Evolutionary conservation across 2,113 vertebrate species (phyloP).

Genomic region (Scomber colias): DNA sequence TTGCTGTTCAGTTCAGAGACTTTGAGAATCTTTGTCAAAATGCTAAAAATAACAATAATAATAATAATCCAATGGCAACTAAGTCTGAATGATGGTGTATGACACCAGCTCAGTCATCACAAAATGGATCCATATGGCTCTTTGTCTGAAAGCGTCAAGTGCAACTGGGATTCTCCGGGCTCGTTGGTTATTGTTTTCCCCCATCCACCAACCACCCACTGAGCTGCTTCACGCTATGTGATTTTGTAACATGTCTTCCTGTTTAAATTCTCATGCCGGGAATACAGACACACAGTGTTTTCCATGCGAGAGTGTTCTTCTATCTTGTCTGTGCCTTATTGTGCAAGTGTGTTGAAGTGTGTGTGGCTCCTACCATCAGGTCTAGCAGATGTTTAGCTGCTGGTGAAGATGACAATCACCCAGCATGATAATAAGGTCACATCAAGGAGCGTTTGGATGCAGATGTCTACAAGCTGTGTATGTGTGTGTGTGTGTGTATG

Average conservation of each 20-base stretch:
- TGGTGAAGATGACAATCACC: conserved; percentile 55
- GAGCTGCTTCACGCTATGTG: neutral
- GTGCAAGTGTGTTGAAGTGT: conserved; percentile 8
- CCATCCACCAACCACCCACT: conserved; percentile 1
- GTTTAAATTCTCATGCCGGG: conserved; percentile 28
- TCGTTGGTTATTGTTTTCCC: conserved; percentile 24
- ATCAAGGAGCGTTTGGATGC: conserved; percentile 58
- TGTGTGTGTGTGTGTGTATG: conserved; percentile 5
- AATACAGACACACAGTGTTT: conserved; percentile 16
- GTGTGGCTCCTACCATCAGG: conserved; percentile 37
- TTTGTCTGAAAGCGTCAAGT: conserved; percentile 4
- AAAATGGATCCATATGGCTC: conserved; percentile 23
- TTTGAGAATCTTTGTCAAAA: too few species aligned
- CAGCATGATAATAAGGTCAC: conserved; percentile 68
- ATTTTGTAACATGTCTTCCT: conserved; percentile 13
- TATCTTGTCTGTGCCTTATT: neutral
- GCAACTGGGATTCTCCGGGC: neutral
- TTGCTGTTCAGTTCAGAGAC: neutral
- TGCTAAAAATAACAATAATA: neutral
- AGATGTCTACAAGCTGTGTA: conserved; percentile 57
- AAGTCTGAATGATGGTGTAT: neutral
- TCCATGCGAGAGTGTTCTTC: neutral
- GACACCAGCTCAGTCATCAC: conserved; percentile 1
- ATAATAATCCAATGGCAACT: neutral
- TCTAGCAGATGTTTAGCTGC: conserved; percentile 70